phyloP scores from a whole-genome alignment of 2,113 vertebrate species.

The Mormyrus iriodes region DNA sequence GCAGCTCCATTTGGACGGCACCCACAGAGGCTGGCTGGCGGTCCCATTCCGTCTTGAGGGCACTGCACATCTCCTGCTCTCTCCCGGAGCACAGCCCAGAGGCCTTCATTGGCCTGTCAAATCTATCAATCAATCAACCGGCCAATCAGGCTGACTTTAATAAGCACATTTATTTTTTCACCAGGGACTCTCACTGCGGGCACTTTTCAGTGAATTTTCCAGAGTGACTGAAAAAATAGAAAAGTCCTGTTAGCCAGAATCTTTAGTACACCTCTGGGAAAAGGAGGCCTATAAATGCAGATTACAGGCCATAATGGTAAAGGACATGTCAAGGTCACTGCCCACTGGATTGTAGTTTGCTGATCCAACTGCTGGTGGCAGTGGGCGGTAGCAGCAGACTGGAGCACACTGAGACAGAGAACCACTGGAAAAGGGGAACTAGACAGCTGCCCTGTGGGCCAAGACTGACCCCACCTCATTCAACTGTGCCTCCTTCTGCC shows the following conservation, averaged over 20 bases:
- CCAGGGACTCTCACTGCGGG: neutral
- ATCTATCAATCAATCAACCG: neutral
- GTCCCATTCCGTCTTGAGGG: neutral
- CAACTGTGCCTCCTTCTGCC: neutral
- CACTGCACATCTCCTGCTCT: neutral
- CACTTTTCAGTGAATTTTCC: neutral
- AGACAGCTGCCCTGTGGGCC: neutral
- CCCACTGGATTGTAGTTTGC: neutral
- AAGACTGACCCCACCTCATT: neutral
- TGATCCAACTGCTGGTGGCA: neutral
- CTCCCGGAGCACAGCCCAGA: neutral
- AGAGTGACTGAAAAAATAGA: neutral
- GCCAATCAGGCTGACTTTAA: neutral
- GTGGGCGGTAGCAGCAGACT: neutral
- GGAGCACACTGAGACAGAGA: neutral
- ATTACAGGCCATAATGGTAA: neutral
- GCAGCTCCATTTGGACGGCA: neutral
- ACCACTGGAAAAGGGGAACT: neutral
- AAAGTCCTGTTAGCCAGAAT: neutral
- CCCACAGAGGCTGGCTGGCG: neutral
- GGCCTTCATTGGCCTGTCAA: neutral
- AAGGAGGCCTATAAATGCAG: neutral
- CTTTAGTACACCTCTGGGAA: neutral
- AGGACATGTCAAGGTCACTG: neutral
- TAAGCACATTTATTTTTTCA: neutral